These are phyloP conservation scores for Ceraclea dissimilis DNA, from an alignment of 2,888 invertebrate species.

Conservation along the genomic window DNA sequence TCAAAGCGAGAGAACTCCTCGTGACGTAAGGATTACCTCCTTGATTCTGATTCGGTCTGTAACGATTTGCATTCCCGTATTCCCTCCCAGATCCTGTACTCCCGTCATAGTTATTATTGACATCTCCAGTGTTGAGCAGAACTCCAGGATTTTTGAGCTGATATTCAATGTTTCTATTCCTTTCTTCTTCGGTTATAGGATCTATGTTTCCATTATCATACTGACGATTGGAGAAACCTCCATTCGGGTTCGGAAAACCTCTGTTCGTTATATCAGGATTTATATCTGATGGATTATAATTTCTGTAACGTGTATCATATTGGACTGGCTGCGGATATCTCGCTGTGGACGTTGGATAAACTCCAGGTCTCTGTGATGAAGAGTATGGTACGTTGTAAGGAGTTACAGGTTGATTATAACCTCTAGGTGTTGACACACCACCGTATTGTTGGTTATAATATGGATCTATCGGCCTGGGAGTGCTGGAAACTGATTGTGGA, in stretches of 20 bases:
- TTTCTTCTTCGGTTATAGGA: constrained; percentile 30
- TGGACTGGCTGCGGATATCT: constrained; percentile 16
- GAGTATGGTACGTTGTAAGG: constrained; percentile 34
- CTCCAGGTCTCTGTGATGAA: constrained; percentile 33
- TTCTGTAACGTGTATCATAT: constrained; percentile 23
- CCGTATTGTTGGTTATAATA: constrained; percentile 29
- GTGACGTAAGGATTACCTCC: constrained; percentile 31
- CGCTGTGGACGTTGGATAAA: constrained; percentile 16
- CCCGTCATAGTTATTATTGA: constrained; percentile 28
- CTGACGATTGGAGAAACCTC: constrained; percentile 18
- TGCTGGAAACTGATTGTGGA: constrained; percentile 30
- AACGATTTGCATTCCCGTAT: constrained; percentile 4
- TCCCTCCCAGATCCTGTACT: constrained; percentile 3
- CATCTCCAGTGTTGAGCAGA: constrained; percentile 38
- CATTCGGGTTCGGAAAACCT: constrained; percentile 40
- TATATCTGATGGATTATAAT: constrained; percentile 30
- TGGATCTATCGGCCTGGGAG: constrained; percentile 33
- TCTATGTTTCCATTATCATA: constrained; percentile 11
- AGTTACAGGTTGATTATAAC: not conserved
- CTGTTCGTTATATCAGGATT: constrained; percentile 45
- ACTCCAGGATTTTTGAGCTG: constrained; percentile 8
- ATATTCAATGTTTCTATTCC: constrained; percentile 11
- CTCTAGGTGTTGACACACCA: constrained; percentile 25
- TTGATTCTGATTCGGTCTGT: constrained; percentile 24
- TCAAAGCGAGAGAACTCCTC: constrained; percentile 33